Base-by-base conservation (phyloP, 2,888 invertebrate genomes). In the Lithophane semibrunnea region DNA sequence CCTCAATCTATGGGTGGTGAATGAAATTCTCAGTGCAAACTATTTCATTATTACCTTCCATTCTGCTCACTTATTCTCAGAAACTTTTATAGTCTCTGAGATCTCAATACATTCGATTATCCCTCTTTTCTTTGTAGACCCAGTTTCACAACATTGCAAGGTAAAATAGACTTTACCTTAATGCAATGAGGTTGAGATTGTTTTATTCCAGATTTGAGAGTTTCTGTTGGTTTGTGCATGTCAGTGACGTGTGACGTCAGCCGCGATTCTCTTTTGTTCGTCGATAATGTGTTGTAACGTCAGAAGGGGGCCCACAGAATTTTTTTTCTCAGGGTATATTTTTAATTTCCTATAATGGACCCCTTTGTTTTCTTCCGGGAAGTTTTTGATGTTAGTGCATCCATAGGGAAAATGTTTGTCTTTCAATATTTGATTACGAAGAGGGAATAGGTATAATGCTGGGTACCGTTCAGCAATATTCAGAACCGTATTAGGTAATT, bases 251-350 rank as follows among this genome's bases (percentile, higher is more conserved):
- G 88, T 90, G 90, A 91, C 90, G 93, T 93, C 93, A 90, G 76
- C 84, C 88, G 90, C 90, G 91, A 92, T 93, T 90, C 87, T 92
- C 93, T 93, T 93, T 93, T 94, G 92, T 93, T 91, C 90, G 88
- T 88, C 88, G 86, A 90, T 92, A 92, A 93, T 90, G 90, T 89
- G 89, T 77, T 85, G 88, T 91, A 93, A 93, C 91, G 90, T 90
- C 82, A 86, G 73, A 54, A 66, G 85, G 77, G 88, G 88, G 77
- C 68, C 74, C 69, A 77, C 73, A 81, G 74, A 83, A 86, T 85
- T 80, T 79, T 83, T 84, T 74, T 87, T 85, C 72, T 81, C 69
- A 73, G 85, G 86, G 83, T 86, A 66, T 83, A 79, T 85, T 83
- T 90, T 86, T 88, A 85, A 88, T 87, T 88, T 89, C 74, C 80